These are phyloP conservation scores for Pterostichus madidus DNA, from an alignment of 2,888 invertebrate species.

Conservation along the genomic window DNA sequence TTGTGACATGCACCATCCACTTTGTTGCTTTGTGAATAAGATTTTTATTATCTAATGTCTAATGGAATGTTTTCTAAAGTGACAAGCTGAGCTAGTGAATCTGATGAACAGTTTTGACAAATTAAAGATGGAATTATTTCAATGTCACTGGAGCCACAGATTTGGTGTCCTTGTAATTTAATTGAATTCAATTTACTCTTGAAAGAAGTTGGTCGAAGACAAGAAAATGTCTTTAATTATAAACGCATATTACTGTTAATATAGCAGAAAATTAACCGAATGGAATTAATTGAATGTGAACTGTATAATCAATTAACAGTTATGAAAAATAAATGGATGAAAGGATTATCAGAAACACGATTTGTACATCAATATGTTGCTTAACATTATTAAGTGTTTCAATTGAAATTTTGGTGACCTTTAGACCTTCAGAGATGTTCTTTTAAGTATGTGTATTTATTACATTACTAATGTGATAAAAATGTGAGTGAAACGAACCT, in stretches of 20 bases:
- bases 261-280: not conserved
- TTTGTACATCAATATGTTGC: constrained; percentile 4
- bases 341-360: not conserved
- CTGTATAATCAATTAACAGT: not conserved
- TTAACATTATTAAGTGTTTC: constrained; percentile 3
- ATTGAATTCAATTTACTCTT: constrained; percentile 5
- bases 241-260: no score
- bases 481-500: no score
- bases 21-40: constrained; percentile 21
- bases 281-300: not conserved
- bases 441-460: not conserved
- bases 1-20: constrained; percentile 6
- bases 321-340: constrained; percentile 11
- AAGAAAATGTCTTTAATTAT: no score
- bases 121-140: constrained; percentile 19
- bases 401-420: not conserved
- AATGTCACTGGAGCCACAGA: not conserved
- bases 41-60: constrained; percentile 30
- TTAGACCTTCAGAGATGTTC: not conserved
- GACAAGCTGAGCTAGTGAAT: not conserved
- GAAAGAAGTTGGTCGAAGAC: not conserved
- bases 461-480: not conserved
- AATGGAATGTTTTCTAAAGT: constrained; percentile 48
- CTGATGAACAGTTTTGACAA: constrained; percentile 25
- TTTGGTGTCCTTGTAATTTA: no score